phyloP scores from a whole-genome alignment of 2,888 invertebrate species.

The Xestia xanthographa region DNA sequence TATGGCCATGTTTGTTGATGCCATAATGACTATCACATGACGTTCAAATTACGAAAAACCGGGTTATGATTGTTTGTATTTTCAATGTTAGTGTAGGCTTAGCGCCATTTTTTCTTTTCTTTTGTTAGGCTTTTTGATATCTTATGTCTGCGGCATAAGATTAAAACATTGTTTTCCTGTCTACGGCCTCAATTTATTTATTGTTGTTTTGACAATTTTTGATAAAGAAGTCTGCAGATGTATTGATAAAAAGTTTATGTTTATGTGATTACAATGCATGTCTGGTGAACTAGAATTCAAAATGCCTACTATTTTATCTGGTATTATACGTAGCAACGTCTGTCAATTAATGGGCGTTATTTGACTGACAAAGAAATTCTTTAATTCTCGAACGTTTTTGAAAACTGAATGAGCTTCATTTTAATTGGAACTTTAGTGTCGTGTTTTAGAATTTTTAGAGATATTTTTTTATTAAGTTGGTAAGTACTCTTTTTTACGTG shows the following conservation, averaged over 20 bases:
- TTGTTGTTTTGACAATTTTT: slow-evolving; percentile 45
- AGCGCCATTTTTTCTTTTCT: slow-evolving; percentile 22
- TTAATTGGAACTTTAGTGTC: not conserved
- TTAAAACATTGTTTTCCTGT: slow-evolving; percentile 48
- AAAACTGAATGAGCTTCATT: not conserved
- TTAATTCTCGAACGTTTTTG: not conserved
- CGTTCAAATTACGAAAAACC: slow-evolving; percentile 48
- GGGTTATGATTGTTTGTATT: slow-evolving; percentile 59
- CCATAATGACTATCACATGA: slow-evolving; percentile 47
- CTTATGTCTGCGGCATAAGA: slow-evolving; percentile 37
- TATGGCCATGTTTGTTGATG: slow-evolving; percentile 28
- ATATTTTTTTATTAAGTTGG: not conserved
- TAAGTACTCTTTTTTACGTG: not conserved
- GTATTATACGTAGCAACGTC: not conserved
- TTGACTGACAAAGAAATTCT: not conserved
- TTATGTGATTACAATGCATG: slow-evolving; percentile 13
- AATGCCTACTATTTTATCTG: slow-evolving; percentile 27
- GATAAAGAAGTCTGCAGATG: slow-evolving; percentile 38
- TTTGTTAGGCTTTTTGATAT: slow-evolving; percentile 13
- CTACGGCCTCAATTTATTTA: slow-evolving; percentile 43
- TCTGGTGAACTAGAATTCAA: slow-evolving; percentile 44
- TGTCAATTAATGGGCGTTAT: slow-evolving; percentile 1
- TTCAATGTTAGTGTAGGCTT: slow-evolving; percentile 37
- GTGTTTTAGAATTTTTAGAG: not conserved
- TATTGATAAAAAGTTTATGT: slow-evolving; percentile 32